These are phyloP conservation scores for Coptodon rendalli DNA, from an alignment of 2,113 vertebrate genomes.

Conservation along the genomic window DNA sequence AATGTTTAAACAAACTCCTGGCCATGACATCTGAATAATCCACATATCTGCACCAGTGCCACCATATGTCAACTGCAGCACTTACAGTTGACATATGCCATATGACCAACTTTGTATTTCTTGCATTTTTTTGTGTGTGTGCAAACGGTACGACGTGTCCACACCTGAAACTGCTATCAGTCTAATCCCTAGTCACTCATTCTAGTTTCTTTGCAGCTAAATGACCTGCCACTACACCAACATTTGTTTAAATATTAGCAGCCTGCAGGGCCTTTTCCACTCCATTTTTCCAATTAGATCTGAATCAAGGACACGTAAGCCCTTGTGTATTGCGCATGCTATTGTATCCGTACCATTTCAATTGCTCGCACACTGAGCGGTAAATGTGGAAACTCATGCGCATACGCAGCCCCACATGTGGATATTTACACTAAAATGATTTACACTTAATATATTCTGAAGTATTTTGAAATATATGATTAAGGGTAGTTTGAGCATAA, in stretches of 20 bases:
- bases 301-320: conserved; percentile 58
- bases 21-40: neutral
- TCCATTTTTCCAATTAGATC: conserved; percentile 56
- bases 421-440: neutral
- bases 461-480: neutral
- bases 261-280: conserved; percentile 75
- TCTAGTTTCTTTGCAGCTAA: conserved; percentile 65
- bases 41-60: neutral
- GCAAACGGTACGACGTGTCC: neutral
- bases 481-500: neutral
- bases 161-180: neutral
- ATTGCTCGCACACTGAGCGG: neutral
- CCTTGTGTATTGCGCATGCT: conserved; percentile 24
- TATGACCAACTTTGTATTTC: neutral
- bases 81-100: neutral
- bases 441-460: neutral
- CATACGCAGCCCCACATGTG: neutral
- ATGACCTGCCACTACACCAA: conserved; percentile 76
- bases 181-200: conserved; percentile 62
- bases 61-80: neutral
- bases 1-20: neutral
- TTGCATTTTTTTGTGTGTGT: neutral
- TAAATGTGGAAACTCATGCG: neutral
- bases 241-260: conserved; percentile 88
- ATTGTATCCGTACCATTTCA: conserved; percentile 19